Conservation (phyloP, 2,888 invertebrate genomes). For the Caenorhabditis macrosperma region DNA sequence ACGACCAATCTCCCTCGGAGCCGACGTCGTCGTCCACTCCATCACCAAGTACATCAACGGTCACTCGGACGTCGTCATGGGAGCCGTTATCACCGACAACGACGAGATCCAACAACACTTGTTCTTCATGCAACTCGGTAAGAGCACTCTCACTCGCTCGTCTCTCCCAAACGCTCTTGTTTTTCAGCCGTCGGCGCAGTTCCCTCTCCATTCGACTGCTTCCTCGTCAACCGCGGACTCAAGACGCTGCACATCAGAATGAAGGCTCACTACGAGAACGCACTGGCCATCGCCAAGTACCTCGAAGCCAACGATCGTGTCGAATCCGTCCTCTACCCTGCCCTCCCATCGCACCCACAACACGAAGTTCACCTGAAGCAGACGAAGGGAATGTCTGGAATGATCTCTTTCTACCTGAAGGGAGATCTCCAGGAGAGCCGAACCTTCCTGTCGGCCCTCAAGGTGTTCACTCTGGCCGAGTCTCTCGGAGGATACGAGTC, state of each 20-base stretch:
- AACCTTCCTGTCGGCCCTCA: conserved; percentile 86
- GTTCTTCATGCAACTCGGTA: conserved; percentile 84
- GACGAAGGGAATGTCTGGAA: conserved; percentile 90
- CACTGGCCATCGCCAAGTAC: conserved; percentile 88
- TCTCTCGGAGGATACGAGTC: conserved; percentile 96
- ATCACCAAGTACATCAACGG: conserved; percentile 98
- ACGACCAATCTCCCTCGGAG: conserved; percentile 91
- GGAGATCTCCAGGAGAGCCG: conserved; percentile 87
- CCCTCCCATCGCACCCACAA: conserved; percentile 90
- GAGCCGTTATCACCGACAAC: conserved; percentile 87
- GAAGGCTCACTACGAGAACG: conserved; percentile 90
- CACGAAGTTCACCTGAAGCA: conserved; percentile 88
- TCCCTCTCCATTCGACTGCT: conserved; percentile 97
- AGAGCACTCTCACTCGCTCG: neutral
- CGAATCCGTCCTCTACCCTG: conserved; percentile 81
- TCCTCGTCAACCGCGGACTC: conserved; percentile 89
- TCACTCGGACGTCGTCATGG: conserved; percentile 97
- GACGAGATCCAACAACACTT: conserved; percentile 86
- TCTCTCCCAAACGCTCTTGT: too few species aligned
- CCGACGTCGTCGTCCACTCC: conserved; percentile 92
- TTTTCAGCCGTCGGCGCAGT: conserved; percentile 90
- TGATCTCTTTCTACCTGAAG: conserved; percentile 91
- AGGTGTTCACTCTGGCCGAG: conserved; percentile 91
- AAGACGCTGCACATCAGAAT: conserved; percentile 94
- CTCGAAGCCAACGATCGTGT: conserved; percentile 88